These are phyloP conservation scores for Campoplex capitator DNA, from an alignment of 2,888 invertebrate genomes.

Conservation along the genomic window DNA sequence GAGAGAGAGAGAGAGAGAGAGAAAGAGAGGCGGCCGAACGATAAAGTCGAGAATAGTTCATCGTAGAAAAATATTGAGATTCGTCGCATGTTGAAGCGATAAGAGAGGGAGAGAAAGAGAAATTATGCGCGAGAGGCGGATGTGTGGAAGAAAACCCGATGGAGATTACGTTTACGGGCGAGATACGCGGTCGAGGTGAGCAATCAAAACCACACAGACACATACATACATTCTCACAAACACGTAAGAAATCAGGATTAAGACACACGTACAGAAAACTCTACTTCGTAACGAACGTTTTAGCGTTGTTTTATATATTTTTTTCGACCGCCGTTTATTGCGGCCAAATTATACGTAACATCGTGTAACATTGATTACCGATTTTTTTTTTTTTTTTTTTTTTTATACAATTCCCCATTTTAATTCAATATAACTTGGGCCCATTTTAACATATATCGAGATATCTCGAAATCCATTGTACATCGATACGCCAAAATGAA, in stretches of 20 bases:
- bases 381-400: not conserved
- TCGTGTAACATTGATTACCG: conserved; percentile 33
- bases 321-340: conserved; percentile 39
- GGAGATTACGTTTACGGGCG: conserved; percentile 41
- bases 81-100: conserved; percentile 44
- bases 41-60: conserved; percentile 29
- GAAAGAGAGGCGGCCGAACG: not conserved
- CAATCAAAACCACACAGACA: conserved; percentile 34
- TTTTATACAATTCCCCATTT: conserved; percentile 27
- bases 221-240: not conserved
- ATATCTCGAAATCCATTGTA: conserved; percentile 17
- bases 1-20: conserved; percentile 11
- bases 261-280: conserved; percentile 15
- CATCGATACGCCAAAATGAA: not conserved
- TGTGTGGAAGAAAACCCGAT: conserved; percentile 18
- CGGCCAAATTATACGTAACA: conserved; percentile 36
- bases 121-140: conserved; percentile 27
- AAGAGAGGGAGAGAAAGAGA: conserved; percentile 6
- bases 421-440: not conserved
- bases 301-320: conserved; percentile 36
- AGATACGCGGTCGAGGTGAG: conserved; percentile 57
- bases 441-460: conserved; percentile 7
- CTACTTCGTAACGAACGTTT: conserved; percentile 43
- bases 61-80: conserved; percentile 36
- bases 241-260: not conserved